phyloP scores from a whole-genome alignment of 2,797 vertebrate genomes.

The Adrianichthys oophorus region DNA sequence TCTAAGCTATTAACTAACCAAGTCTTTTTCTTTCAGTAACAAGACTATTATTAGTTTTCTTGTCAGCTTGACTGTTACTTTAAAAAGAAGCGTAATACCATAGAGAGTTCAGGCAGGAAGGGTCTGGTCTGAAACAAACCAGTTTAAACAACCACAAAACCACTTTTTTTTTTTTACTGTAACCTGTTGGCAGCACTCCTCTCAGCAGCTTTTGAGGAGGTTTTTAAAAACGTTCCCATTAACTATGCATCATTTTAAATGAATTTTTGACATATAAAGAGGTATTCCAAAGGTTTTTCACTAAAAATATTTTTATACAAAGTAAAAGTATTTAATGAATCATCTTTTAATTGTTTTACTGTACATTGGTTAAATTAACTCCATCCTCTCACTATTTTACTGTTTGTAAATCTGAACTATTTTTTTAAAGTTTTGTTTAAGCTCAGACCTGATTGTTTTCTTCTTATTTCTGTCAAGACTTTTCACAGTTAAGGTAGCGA shows the following conservation, averaged over 20 bases:
- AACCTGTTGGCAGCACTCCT: slow-evolving; percentile 34
- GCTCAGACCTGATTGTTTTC: too few relatives aligned
- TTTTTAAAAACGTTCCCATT: slow-evolving; percentile 30
- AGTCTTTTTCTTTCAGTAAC: too few relatives aligned
- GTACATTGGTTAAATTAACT: too few relatives aligned
- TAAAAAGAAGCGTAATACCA: slow-evolving; percentile 44
- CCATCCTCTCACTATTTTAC: too few relatives aligned
- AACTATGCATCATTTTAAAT: slow-evolving; percentile 38
- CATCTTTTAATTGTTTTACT: too few relatives aligned
- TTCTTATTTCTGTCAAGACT: too few relatives aligned
- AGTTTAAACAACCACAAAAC: slow-evolving; percentile 60
- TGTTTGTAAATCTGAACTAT: too few relatives aligned
- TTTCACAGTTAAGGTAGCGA: too few relatives aligned
- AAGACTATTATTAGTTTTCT: too few relatives aligned
- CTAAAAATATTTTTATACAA: slow-evolving; percentile 12
- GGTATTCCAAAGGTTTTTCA: not conserved
- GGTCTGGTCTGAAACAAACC: slow-evolving; percentile 45
- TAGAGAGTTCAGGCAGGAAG: slow-evolving; percentile 48
- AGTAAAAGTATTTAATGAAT: slow-evolving; percentile 18
- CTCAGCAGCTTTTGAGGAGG: slow-evolving; percentile 47
- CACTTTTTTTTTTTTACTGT: slow-evolving; percentile 21
- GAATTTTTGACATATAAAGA: slow-evolving; percentile 33
- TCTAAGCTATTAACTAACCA: too few relatives aligned
- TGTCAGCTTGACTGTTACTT: too few relatives aligned
- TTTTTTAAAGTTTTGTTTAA: too few relatives aligned